These are phyloP conservation scores for Philypnodon macrostomus DNA, from an alignment of 2,797 vertebrate genomes.

Conservation along the genomic window DNA sequence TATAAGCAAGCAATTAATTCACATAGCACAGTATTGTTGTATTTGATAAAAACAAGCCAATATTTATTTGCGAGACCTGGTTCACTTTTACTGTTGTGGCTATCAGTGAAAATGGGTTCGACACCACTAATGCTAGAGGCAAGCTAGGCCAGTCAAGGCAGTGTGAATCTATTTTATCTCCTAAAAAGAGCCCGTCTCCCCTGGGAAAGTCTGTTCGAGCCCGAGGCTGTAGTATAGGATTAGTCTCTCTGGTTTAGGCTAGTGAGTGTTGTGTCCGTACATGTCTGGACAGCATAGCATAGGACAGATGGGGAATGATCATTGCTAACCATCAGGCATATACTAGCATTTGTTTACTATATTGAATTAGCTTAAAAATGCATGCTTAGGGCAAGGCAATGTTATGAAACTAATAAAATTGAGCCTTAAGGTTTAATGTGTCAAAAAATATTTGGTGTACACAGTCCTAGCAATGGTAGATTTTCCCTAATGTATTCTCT, in stretches of 20 bases:
- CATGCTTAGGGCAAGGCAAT: no score
- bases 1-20: background rate
- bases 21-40: background rate
- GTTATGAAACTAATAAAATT: no score
- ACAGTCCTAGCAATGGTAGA: no score
- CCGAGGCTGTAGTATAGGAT: background rate
- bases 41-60: no score
- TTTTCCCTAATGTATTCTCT: no score
- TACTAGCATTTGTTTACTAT: background rate
- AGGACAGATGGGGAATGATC: background rate
- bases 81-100: constrained; percentile 1
- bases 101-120: constrained; percentile 6
- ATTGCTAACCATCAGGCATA: background rate
- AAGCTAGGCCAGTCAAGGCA: constrained; percentile 4
- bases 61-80: background rate
- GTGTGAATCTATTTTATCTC: constrained; percentile 1
- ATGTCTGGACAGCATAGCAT: constrained; percentile 11
- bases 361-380: no score
- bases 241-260: background rate
- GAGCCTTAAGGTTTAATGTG: no score
- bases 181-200: background rate
- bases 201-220: constrained; percentile 15
- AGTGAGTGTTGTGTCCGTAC: constrained; percentile 19
- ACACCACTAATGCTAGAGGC: background rate
- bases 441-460: no score